Conservation (phyloP, 1,140 invertebrate species). For the Dreissena polymorpha region DNA sequence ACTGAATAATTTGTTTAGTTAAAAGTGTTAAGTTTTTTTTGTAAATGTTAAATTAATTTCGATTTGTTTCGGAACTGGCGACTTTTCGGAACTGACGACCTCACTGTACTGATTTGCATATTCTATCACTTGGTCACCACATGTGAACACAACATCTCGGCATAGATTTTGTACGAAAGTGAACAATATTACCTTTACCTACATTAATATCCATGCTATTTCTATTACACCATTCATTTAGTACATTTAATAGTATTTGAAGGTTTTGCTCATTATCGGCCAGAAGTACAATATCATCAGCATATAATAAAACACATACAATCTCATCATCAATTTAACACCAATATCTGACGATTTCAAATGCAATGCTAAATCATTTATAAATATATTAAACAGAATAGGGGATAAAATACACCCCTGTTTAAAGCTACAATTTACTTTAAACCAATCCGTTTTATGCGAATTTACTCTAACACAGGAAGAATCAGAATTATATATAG, state of each 20-base stretch:
- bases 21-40: too few relatives aligned
- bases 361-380: constrained; percentile 32
- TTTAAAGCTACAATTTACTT: background rate
- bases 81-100: too few relatives aligned
- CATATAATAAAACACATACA: constrained; percentile 33
- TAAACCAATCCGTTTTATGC: constrained; percentile 22
- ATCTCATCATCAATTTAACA: constrained; percentile 17
- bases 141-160: constrained; percentile 13
- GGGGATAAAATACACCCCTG: constrained; percentile 41
- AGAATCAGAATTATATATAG: background rate
- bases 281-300: constrained; percentile 45
- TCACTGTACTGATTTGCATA: too few relatives aligned
- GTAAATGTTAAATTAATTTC: too few relatives aligned
- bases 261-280: constrained; percentile 12
- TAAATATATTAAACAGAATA: constrained; percentile 23
- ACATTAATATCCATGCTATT: constrained; percentile 24
- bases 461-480: constrained; percentile 14
- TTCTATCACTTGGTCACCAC: constrained; percentile 5
- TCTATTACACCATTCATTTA: constrained; percentile 25
- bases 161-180: constrained; percentile 2
- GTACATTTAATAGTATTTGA: constrained; percentile 20
- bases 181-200: constrained; percentile 32
- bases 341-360: constrained; percentile 30
- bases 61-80: too few relatives aligned
- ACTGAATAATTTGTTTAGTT: too few relatives aligned